phyloP scores from a whole-genome alignment of 2,797 vertebrate genomes.

The Zenarchopterus dispar region DNA sequence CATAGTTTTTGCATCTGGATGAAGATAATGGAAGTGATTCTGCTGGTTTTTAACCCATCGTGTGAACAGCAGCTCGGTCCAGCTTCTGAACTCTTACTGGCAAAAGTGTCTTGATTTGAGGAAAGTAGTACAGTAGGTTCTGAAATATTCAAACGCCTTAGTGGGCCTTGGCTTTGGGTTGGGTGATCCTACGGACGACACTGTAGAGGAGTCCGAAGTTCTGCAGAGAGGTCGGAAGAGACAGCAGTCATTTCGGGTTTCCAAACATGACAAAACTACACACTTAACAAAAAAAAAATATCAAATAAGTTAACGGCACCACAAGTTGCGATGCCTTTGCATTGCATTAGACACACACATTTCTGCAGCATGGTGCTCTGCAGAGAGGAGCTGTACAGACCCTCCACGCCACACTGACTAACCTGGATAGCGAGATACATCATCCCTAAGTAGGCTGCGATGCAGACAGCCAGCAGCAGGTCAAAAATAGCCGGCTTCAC shows the following conservation, averaged over 20 bases:
- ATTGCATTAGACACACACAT: too few species aligned
- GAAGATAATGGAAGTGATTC: slow-evolving; percentile 43
- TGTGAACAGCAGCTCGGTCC: slow-evolving; percentile 48
- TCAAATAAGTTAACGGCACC: neutral
- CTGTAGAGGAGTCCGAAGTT: slow-evolving; percentile 93
- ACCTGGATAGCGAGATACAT: slow-evolving; percentile 96
- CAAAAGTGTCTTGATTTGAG: slow-evolving; percentile 43
- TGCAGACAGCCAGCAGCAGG: slow-evolving; percentile 94
- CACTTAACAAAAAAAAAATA: neutral
- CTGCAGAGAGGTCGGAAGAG: slow-evolving; percentile 70
- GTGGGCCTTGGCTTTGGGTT: slow-evolving; percentile 90
- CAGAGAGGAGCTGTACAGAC: neutral
- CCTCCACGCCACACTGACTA: slow-evolving; percentile 29
- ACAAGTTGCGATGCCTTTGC: neutral
- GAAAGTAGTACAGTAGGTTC: slow-evolving; percentile 13
- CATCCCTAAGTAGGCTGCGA: slow-evolving; percentile 92
- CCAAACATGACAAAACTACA: neutral
- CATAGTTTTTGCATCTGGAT: slow-evolving; percentile 53
- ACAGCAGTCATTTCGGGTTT: neutral
- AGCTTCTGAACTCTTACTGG: slow-evolving; percentile 48
- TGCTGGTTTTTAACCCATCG: slow-evolving; percentile 58
- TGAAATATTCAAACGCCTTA: slow-evolving; percentile 60
- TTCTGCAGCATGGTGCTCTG: neutral
- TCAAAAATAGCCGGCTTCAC: slow-evolving; percentile 99
- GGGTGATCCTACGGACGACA: slow-evolving; percentile 88